A percentile compares a stretch with the other conserved stretches of the same genome.
These are phyloP conservation scores for Odocoileus virginianus DNA, from an alignment of 2,113 vertebrate genomes.

Conservation along the genomic window DNA sequence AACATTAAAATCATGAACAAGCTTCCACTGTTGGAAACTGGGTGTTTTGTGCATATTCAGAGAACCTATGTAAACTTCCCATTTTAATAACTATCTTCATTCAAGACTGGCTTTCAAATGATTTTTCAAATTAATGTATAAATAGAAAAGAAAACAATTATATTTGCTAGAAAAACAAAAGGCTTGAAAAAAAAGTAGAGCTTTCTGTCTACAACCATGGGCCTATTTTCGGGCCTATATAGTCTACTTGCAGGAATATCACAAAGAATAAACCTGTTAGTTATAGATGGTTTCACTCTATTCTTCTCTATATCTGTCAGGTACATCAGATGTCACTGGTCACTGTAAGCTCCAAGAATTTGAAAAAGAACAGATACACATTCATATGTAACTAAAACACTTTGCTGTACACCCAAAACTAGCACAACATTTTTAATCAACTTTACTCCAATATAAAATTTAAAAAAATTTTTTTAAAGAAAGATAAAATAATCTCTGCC, in stretches of 20 bases:
- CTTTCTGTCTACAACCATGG: not conserved
- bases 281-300: not conserved
- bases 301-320: not conserved
- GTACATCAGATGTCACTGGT: not conserved
- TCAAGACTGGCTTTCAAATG: not conserved
- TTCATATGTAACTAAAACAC: not conserved
- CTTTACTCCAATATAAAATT: not conserved
- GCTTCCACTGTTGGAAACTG: not conserved
- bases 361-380: not conserved
- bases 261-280: not conserved
- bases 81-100: not conserved
- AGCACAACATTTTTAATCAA: not conserved
- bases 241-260: not conserved
- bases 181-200: not conserved
- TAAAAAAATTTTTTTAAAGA: not conserved
- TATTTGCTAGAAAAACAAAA: not conserved
- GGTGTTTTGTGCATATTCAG: not conserved
- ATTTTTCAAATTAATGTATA: not conserved
- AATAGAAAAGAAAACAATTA: not conserved
- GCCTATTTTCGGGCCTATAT: not conserved
- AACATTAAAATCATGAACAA: not conserved
- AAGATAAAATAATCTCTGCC: not conserved
- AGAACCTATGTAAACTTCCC: not conserved
- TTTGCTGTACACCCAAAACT: not conserved
- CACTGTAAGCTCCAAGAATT: not conserved